Base-by-base conservation (phyloP, 2,888 invertebrate species). In the Emmelina monodactyla region DNA sequence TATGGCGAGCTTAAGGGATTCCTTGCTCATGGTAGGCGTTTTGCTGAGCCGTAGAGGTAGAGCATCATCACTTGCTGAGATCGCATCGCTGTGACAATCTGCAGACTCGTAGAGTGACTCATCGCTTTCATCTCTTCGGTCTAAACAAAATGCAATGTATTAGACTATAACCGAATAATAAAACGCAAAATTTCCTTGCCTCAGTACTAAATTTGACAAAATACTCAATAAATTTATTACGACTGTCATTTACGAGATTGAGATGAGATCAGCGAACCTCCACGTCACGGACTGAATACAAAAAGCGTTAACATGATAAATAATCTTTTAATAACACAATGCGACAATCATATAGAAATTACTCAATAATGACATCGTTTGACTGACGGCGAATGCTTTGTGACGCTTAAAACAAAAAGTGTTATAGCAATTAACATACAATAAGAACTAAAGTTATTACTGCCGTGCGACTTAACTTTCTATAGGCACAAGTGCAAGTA, bases 51-150 rank as follows among this genome's bases (percentile, higher is more conserved):
- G 55, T n/a, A n/a, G n/a, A 0, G 79, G 64, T 1, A 78, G 34
- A 0, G 75, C 66, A 33, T 76, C 75, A 35, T 79, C 78, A 37
- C 78, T 78, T 13, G 73, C 76, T 1, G 76, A 76, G 39, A 78
- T 70, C 6, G 63, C 62, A 40, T 80, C 79, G 40, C 76, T 76
- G 45, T 78, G 76, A 22, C 78, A 69, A 38, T 79, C 79, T 3
- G 78, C 79, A 13, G 79, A 79, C 47, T 79, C 79, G 56, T 79
- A 79, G 28, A 79, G 49, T 7, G 78, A 78, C 44, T 79, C 79
- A 50, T 79, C 79, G 53, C 79, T 79, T 53, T 76, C 79, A 51
- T 76, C 78, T 41, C 79, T 59, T 37, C 79, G 58, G 38, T 79
- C 79, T 79, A 70, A n/a, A n/a, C n/a, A n/a, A n/a, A n/a, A n/a